A percentile compares a stretch with the other conserved stretches of the same genome.
Evolutionary conservation across 1,140 invertebrate species (phyloP).

Genomic region (Stegodyphus dumicola): DNA sequence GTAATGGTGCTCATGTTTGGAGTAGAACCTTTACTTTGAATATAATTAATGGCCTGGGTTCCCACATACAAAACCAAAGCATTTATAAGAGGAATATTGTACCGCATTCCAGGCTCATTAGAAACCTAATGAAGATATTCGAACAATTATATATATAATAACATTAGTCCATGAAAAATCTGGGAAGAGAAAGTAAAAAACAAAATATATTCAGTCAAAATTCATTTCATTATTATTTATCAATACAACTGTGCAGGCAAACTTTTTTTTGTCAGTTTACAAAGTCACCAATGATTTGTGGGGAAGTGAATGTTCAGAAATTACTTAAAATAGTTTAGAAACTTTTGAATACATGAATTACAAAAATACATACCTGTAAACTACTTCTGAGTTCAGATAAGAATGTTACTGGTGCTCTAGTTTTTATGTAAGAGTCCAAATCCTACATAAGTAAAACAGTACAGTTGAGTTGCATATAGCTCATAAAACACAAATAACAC

Average conservation of each 20-base stretch:
- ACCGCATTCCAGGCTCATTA: conserved; percentile 88
- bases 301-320: no score
- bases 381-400: conserved; percentile 89
- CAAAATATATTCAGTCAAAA: no score
- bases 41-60: conserved; percentile 86
- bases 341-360: neutral
- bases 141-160: no score
- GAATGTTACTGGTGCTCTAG: conserved; percentile 94
- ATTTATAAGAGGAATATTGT: conserved; percentile 97
- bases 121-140: conserved; percentile 70
- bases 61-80: conserved; percentile 97
- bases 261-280: neutral
- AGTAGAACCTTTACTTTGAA: conserved; percentile 85
- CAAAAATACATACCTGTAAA: conserved; percentile 75
- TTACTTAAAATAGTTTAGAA: no score
- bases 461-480: no score
- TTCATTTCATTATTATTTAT: no score
- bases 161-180: no score
- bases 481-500: no score
- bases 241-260: neutral
- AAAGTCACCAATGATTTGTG: no score
- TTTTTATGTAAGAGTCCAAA: conserved; percentile 95
- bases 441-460: conserved; percentile 72
- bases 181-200: no score
- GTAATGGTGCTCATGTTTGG: conserved; percentile 96